These are phyloP conservation scores for Pharmacophagus antenor DNA, from an alignment of 2,888 invertebrate species.

Conservation along the genomic window DNA sequence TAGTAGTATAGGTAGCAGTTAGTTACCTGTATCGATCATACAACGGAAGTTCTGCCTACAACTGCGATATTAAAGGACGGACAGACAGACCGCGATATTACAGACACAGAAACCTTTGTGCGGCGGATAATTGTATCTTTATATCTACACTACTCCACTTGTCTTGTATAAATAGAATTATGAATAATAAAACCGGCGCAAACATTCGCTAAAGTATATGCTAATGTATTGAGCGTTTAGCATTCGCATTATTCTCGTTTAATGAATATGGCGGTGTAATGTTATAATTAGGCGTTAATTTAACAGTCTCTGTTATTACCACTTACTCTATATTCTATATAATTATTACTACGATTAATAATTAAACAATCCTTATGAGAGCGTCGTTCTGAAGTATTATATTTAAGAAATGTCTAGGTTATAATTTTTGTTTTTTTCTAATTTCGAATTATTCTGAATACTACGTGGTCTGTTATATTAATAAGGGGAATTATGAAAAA, in stretches of 20 bases:
- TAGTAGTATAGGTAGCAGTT: too few species aligned
- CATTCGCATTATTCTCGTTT: neutral
- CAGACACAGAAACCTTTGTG: conserved; percentile 39
- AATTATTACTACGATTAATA: neutral
- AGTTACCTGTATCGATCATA: conserved; percentile 30
- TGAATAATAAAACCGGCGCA: conserved; percentile 2
- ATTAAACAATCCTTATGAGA: neutral
- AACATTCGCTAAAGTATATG: neutral
- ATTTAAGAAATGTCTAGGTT: too few species aligned
- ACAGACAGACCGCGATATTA: conserved; percentile 14
- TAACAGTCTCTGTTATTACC: neutral
- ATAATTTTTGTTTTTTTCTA: too few species aligned
- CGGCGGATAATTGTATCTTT: conserved; percentile 38
- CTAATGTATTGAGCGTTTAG: conserved; percentile 5
- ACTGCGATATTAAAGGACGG: conserved; percentile 15
- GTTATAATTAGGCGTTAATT: conserved; percentile 1
- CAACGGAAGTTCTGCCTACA: conserved; percentile 16
- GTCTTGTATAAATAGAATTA: conserved; percentile 5
- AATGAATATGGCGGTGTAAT: neutral
- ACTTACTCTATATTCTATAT: too few species aligned
- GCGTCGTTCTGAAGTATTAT: too few species aligned
- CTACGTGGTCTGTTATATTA: too few species aligned
- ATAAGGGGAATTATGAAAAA: too few species aligned
- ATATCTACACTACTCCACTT: conserved; percentile 27
- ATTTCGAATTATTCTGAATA: too few species aligned